Evolutionary conservation across 2,888 invertebrate genomes (phyloP).

Genomic region (Pycnomerus fuliginosus): DNA sequence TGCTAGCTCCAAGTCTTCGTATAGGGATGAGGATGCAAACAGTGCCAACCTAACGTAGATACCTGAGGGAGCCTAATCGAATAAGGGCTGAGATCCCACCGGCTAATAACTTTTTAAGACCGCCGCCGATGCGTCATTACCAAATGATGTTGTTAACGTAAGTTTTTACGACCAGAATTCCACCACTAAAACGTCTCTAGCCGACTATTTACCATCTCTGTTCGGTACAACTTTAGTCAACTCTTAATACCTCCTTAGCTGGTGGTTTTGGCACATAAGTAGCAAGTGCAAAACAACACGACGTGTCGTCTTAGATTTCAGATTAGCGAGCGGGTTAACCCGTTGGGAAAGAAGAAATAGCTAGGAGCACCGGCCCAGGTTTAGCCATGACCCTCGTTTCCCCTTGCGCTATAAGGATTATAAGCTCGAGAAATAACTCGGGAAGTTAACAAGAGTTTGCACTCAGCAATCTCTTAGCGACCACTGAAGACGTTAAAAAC

Average conservation of each 20-base stretch:
- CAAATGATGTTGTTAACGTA: conserved; percentile 36
- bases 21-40: conserved; percentile 31
- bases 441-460: conserved; percentile 49
- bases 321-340: conserved; percentile 37
- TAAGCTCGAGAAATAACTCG: conserved; percentile 47
- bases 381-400: conserved; percentile 30
- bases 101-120: conserved; percentile 48
- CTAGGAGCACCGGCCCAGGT: conserved; percentile 14
- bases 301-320: conserved; percentile 42
- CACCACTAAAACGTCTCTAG: conserved; percentile 25
- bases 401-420: conserved; percentile 44
- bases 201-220: conserved; percentile 32
- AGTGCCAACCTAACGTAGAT: no score
- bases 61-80: conserved; percentile 44
- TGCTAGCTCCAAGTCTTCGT: conserved; percentile 26
- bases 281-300: conserved; percentile 39
- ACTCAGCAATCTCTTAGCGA: conserved; percentile 45
- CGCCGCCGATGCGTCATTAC: conserved; percentile 42
- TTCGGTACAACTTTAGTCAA: conserved; percentile 37
- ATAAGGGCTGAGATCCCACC: conserved; percentile 37
- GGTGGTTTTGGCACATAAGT: conserved; percentile 24
- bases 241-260: conserved; percentile 37
- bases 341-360: conserved; percentile 23
- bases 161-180: conserved; percentile 24
- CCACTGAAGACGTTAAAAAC: conserved; percentile 39